phyloP scores from a whole-genome alignment of 1,140 invertebrate genomes.

The Drosophila grimshawi region DNA sequence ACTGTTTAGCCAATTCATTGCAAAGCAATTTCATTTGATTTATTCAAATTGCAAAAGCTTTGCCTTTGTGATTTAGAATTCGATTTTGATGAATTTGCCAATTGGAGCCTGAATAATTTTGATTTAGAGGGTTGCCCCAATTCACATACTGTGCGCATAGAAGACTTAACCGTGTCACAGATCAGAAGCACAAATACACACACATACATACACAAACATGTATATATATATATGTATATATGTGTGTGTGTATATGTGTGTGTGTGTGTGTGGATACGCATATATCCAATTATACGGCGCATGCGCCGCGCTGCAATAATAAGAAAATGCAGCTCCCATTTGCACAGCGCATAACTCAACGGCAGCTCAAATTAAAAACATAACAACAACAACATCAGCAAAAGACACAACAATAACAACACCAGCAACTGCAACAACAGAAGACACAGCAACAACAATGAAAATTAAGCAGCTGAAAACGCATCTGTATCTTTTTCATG shows the following conservation, averaged over 20 bases:
- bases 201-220: not conserved
- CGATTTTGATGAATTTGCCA: constrained; percentile 69
- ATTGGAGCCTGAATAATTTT: constrained; percentile 64
- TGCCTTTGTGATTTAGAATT: constrained; percentile 38
- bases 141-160: constrained; percentile 4
- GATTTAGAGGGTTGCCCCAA: constrained; percentile 33
- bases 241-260: not conserved
- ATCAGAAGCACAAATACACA: constrained; percentile 1
- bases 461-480: constrained; percentile 66
- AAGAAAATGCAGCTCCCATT: constrained; percentile 64
- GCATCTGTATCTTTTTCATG: constrained; percentile 81
- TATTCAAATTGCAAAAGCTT: constrained; percentile 42
- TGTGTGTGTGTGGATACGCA: constrained; percentile 24
- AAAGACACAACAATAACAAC: constrained; percentile 10
- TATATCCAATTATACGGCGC: constrained; percentile 70
- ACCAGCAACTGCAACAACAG: constrained; percentile 22
- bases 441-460: constrained; percentile 31
- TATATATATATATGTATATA: not conserved
- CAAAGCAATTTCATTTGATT: not conserved
- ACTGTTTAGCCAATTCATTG: no score
- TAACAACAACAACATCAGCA: constrained; percentile 32
- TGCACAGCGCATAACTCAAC: constrained; percentile 77
- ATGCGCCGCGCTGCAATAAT: constrained; percentile 59
- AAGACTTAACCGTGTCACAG: constrained; percentile 32
- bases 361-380: constrained; percentile 70